Conservation (phyloP, 2,888 invertebrate species). For the Carabus problematicus region DNA sequence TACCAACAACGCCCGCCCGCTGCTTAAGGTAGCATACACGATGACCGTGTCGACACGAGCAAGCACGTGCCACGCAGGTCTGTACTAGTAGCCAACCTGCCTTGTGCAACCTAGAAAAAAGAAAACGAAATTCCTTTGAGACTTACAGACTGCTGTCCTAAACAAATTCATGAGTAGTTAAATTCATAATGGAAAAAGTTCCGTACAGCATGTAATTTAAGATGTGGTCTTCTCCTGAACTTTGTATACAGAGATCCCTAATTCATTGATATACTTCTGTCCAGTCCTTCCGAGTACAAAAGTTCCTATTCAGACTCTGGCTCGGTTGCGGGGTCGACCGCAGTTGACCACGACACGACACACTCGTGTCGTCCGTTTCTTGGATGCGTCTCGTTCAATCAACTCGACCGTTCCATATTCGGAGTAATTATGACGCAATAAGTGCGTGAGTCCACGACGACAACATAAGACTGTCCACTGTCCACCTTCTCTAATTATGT, state of each 20-base stretch:
- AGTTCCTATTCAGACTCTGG: too few species aligned
- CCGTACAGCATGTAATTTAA: too few species aligned
- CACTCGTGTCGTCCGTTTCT: conserved; percentile 18
- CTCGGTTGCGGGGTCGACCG: background rate
- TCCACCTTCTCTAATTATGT: conserved; percentile 27
- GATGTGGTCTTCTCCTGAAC: too few species aligned
- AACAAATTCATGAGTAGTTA: too few species aligned
- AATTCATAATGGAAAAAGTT: too few species aligned
- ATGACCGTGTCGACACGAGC: too few species aligned
- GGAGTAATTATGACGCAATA: conserved; percentile 36
- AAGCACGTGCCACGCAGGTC: conserved; percentile 2
- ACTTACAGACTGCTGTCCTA: background rate
- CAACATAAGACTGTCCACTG: conserved; percentile 7
- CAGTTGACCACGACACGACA: conserved; percentile 24
- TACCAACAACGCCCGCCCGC: conserved; percentile 14
- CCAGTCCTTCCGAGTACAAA: conserved; percentile 2
- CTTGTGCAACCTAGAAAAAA: background rate
- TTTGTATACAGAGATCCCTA: too few species aligned
- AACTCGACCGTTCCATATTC: conserved; percentile 31
- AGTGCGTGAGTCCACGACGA: conserved; percentile 10
- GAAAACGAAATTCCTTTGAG: background rate
- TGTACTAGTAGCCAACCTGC: background rate
- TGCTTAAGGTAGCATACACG: conserved; percentile 5
- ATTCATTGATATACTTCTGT: background rate
- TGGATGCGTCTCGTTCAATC: conserved; percentile 27